phyloP scores from a whole-genome alignment of 2,888 invertebrate species.

The Hyposoter didymator region DNA sequence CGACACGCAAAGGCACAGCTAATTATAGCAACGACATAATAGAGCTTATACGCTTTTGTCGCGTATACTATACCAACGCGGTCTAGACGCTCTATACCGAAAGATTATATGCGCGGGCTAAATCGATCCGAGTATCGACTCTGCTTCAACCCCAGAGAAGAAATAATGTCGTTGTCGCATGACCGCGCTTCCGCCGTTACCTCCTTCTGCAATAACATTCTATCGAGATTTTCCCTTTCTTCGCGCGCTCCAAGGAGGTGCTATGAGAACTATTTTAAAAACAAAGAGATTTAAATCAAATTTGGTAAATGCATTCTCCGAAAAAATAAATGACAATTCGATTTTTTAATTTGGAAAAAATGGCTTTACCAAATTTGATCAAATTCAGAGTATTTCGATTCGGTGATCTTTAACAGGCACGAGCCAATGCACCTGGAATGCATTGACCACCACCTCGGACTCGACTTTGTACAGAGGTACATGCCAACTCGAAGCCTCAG shows the following conservation, averaged over 20 bases:
- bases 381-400: too few relatives aligned
- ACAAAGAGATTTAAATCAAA: too few relatives aligned
- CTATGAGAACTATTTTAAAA: too few relatives aligned
- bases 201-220: background rate
- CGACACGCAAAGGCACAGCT: conserved; percentile 30
- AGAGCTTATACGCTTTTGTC: conserved; percentile 14
- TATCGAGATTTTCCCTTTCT: background rate
- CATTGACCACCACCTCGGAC: conserved; percentile 39
- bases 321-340: too few relatives aligned
- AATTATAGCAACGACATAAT: conserved; percentile 53
- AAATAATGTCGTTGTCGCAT: conserved; percentile 53
- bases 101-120: conserved; percentile 15
- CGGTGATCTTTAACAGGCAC: too few relatives aligned
- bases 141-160: conserved; percentile 31
- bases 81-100: conserved; percentile 24
- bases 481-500: conserved; percentile 42
- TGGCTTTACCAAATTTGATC: too few relatives aligned
- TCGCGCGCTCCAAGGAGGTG: background rate
- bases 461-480: conserved; percentile 16
- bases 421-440: conserved; percentile 62
- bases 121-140: conserved; percentile 58
- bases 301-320: too few relatives aligned
- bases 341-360: too few relatives aligned
- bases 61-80: background rate
- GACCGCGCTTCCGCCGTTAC: conserved; percentile 54